These are phyloP conservation scores for Leptatherina wallacei DNA, from an alignment of 2,797 vertebrate species.

Conservation along the genomic window DNA sequence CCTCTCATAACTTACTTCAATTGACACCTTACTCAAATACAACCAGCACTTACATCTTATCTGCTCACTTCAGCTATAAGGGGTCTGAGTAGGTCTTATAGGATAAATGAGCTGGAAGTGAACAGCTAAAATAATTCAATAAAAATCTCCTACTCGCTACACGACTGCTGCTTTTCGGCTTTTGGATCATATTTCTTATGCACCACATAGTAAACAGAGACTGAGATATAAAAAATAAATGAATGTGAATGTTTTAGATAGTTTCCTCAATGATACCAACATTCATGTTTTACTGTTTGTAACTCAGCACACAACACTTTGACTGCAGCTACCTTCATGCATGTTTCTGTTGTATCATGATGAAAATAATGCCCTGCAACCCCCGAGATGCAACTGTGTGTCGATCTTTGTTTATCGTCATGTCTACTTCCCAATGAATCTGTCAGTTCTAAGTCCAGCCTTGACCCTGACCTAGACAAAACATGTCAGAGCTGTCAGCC, in stretches of 20 bases:
- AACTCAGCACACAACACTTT: background rate
- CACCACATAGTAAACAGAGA: background rate
- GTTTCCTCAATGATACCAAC: background rate
- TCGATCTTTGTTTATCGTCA: slow-evolving; percentile 31
- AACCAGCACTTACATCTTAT: slow-evolving; percentile 4
- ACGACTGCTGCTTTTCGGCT: background rate
- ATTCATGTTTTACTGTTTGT: background rate
- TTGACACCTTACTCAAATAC: slow-evolving; percentile 30
- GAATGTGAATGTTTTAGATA: background rate
- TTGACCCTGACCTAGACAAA: slow-evolving; percentile 60
- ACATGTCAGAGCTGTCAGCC: slow-evolving; percentile 44
- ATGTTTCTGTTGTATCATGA: slow-evolving; percentile 5
- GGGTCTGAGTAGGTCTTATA: slow-evolving; percentile 3
- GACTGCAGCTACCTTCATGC: slow-evolving; percentile 2
- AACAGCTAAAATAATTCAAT: slow-evolving; percentile 1
- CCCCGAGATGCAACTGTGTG: slow-evolving; percentile 16
- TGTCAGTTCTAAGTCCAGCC: slow-evolving; percentile 60
- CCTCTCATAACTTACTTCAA: slow-evolving; percentile 6
- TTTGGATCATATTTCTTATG: background rate
- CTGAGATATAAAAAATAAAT: background rate
- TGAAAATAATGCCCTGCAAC: slow-evolving; percentile 5
- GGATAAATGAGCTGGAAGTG: background rate
- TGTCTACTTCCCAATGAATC: slow-evolving; percentile 45
- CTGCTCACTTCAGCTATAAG: slow-evolving; percentile 5
- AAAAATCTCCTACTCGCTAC: background rate